These are phyloP conservation scores for Tichodroma muraria DNA, from an alignment of 2,113 vertebrate genomes.

Conservation along the genomic window DNA sequence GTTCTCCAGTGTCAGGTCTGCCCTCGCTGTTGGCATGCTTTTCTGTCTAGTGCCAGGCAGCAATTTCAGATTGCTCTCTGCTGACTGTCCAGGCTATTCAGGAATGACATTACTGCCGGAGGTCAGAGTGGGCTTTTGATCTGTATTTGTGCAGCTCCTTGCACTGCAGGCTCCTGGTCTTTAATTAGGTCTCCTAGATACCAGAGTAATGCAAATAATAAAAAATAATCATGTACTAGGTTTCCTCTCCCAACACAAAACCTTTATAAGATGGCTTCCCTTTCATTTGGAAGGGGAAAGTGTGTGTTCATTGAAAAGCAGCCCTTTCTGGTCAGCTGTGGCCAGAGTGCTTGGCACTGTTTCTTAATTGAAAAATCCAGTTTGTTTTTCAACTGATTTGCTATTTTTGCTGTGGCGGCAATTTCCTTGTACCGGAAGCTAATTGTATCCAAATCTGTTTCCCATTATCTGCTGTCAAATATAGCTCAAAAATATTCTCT, in stretches of 20 bases:
- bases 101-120: not conserved
- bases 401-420: not conserved
- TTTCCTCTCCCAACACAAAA: not conserved
- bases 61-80: not conserved
- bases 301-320: not conserved
- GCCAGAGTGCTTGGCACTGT: not conserved
- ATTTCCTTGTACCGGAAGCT: not conserved
- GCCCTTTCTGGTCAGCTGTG: not conserved
- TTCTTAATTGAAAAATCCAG: not conserved
- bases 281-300: not conserved
- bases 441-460: not conserved
- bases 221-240: not conserved
- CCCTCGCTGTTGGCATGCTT: not conserved
- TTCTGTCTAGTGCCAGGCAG: not conserved
- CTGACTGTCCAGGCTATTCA: not conserved
- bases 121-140: not conserved
- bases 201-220: not conserved
- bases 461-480: not conserved
- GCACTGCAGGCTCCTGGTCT: not conserved
- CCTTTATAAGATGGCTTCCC: not conserved
- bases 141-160: not conserved
- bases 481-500: not conserved
- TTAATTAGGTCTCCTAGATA: conserved; percentile 14
- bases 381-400: not conserved
- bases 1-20: not conserved